Evolutionary conservation across 2,113 vertebrate species (phyloP).

Genomic region (Tachuris rubrigastra): DNA sequence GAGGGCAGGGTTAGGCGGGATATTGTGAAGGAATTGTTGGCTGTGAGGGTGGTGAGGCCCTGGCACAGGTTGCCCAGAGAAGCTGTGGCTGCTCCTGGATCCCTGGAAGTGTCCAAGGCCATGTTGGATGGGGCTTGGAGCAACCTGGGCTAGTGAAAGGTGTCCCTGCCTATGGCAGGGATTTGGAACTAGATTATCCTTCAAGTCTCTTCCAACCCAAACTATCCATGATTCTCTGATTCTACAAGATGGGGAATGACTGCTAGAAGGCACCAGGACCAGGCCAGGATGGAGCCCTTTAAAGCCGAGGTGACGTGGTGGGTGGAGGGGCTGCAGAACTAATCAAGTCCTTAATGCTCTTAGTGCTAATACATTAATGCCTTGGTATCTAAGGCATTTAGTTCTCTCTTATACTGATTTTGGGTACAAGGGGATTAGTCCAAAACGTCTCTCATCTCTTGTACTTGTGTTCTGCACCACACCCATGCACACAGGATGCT

Average conservation of each 20-base stretch:
- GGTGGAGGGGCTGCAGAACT: background rate
- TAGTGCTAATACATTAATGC: slow-evolving; percentile 18
- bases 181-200: fast-evolving
- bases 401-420: background rate
- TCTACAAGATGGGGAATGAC: background rate
- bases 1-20: too few species aligned
- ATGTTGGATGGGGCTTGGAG: fast-evolving
- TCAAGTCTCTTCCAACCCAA: background rate
- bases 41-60: background rate
- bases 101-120: background rate
- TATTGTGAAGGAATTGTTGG: fast-evolving
- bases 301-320: background rate
- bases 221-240: background rate
- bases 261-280: background rate
- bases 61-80: fast-evolving
- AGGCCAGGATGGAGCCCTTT: background rate
- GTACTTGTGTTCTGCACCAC: background rate
- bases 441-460: background rate
- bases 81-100: background rate
- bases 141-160: fast-evolving
- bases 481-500: fast-evolving
- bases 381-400: background rate
- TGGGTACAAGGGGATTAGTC: background rate
- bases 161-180: background rate
- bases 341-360: slow-evolving; percentile 18